A percentile compares a stretch with the other conserved stretches of the same genome.
These are phyloP conservation scores for Tenodera sinensis DNA, from an alignment of 2,888 invertebrate species.

Conservation along the genomic window DNA sequence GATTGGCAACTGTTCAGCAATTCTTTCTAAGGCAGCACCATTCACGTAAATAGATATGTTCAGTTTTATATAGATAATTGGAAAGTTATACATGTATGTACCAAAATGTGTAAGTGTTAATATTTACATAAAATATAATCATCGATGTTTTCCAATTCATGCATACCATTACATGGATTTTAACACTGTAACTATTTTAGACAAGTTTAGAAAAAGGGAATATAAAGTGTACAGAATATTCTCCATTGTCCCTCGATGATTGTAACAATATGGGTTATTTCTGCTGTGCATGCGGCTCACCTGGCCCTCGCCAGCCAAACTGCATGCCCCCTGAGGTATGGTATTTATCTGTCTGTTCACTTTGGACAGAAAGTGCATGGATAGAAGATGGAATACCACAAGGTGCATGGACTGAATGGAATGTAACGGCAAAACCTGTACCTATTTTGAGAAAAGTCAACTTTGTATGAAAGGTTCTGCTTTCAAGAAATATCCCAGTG, in stretches of 20 bases:
- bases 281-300: constrained; percentile 59
- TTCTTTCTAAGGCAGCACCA: not conserved
- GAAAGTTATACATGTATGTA: not conserved
- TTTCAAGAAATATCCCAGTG: not conserved
- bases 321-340: constrained; percentile 32
- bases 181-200: not conserved
- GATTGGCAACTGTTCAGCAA: not conserved
- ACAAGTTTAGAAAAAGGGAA: not conserved
- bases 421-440: too few species aligned
- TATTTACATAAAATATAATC: not conserved
- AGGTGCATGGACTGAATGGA: too few species aligned
- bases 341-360: not conserved
- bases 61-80: not conserved
- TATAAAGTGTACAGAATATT: not conserved
- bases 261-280: constrained; percentile 34
- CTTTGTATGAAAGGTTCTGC: not conserved
- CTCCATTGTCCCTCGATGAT: not conserved
- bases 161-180: not conserved
- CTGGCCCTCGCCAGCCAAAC: constrained; percentile 48
- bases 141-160: not conserved
- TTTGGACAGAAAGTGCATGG: not conserved
- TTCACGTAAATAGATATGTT: not conserved
- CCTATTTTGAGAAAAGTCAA: too few species aligned
- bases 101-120: not conserved
- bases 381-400: not conserved